Conservation (phyloP, 2,113 vertebrate genomes). For the Ctenodactylus gundi region DNA sequence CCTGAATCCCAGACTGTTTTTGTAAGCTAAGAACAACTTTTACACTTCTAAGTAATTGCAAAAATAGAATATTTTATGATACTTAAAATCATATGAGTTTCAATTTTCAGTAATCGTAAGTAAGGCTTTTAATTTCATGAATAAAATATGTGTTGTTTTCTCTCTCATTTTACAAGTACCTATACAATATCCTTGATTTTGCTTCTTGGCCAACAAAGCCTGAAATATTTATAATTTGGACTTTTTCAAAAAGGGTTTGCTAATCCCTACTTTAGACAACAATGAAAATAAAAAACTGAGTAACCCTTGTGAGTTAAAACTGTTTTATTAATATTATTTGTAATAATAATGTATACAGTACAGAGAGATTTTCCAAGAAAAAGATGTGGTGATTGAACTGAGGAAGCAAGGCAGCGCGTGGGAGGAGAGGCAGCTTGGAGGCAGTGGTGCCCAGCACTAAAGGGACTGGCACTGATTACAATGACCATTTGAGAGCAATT, state of each 20-base stretch:
- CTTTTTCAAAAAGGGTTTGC: constrained; percentile 2
- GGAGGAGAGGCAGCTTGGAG: neutral
- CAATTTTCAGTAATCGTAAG: constrained; percentile 24
- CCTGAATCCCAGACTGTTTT: neutral
- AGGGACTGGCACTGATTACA: neutral
- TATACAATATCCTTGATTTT: constrained; percentile 47
- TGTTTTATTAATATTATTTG: neutral
- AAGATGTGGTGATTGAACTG: neutral
- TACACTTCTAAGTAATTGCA: neutral
- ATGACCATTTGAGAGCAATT: neutral
- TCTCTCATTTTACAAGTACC: neutral
- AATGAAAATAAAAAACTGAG: neutral
- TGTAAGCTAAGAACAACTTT: neutral
- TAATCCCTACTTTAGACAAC: neutral
- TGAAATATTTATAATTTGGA: constrained; percentile 43
- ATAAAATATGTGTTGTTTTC: constrained; percentile 58
- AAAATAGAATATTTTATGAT: constrained; percentile 10
- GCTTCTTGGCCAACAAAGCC: constrained; percentile 15
- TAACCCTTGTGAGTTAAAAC: neutral
- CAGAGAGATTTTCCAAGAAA: neutral
- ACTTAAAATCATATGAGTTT: constrained; percentile 41
- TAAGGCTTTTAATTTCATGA: constrained; percentile 56
- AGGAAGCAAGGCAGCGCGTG: neutral
- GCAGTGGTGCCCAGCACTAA: neutral
- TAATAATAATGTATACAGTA: neutral